Base-by-base conservation (phyloP, 2,888 invertebrate species). In the Noctua janthe region DNA sequence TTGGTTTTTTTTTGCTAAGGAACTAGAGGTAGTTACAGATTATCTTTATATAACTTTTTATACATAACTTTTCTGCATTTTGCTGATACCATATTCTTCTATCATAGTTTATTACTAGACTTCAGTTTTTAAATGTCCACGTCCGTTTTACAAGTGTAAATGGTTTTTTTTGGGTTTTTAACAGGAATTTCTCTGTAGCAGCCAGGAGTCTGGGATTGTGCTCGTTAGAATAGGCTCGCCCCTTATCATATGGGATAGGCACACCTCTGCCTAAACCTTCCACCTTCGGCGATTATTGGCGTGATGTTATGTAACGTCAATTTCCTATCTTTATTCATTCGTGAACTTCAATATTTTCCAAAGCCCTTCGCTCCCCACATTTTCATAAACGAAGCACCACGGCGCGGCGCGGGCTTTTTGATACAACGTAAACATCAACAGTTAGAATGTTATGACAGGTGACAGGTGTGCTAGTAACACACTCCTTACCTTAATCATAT, bases 371-470 rank as follows among this genome's bases (percentile, higher is more conserved):
- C 54, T 74, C 39, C 15, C 67, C 51, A 56, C 64, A 59, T 77
- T 77, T 81, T 75, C n/a, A 66, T 84, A 84, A 81, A 84, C 79
- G 79, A 59, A 43, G 47, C 69, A 47, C 54, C n/a, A 64, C 66
- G 64, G 47, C 15, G 56, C 64, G 54, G 39, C n/a, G 66, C n/a
- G 47, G 51, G 51, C 67, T 71, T 82, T 69, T 72, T 62, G 79
- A 76, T 80, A 64, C 56, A 82, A 71, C 43, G 73, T 85, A 85
- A 85, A 85, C 76, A 82, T 77, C 72, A 78, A 77, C 72, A 70
- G 39, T 35, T 59, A 73, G 43, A 70, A 56, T 85, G 79, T 85
- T 85, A 77, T 83, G 82, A 82, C 82, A 85, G 74, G 74, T 76
- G 85, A 82, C 82, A 85, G 71, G 74, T 76, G 85, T 17, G 74